Percentiles rank a stretch among this genome's conserved stretches.
These are phyloP conservation scores for Wiebesia pumilae DNA, from an alignment of 1,140 invertebrate genomes.

Conservation along the genomic window DNA sequence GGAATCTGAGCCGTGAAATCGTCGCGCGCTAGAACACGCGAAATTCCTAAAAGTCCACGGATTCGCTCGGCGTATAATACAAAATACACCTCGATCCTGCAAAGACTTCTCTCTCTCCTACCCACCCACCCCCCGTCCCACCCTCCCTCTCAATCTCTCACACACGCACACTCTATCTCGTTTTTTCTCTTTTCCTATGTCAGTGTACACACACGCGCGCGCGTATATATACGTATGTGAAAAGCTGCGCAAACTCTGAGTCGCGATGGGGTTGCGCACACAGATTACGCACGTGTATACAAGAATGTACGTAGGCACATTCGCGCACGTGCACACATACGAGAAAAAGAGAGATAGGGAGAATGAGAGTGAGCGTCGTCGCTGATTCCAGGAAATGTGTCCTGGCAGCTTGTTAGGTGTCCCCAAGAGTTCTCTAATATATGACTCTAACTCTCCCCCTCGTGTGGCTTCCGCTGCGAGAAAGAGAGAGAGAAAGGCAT, in stretches of 20 bases:
- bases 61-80: not conserved
- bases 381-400: slow-evolving; percentile 71
- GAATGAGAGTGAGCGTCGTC: slow-evolving; percentile 35
- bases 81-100: not conserved
- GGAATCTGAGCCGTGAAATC: not conserved
- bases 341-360: slow-evolving; percentile 22
- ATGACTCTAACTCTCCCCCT: slow-evolving; percentile 62
- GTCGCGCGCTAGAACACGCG: not conserved
- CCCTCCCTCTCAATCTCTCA: no score
- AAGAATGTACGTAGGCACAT: not conserved
- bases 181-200: not conserved
- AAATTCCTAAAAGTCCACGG: slow-evolving; percentile 7
- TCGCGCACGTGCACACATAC: not conserved
- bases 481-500: slow-evolving; percentile 22
- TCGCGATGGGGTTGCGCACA: slow-evolving; percentile 4
- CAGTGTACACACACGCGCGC: not conserved
- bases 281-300: not conserved
- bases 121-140: no score
- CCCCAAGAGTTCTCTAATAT: slow-evolving; percentile 71
- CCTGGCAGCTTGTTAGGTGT: slow-evolving; percentile 72
- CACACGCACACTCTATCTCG: not conserved
- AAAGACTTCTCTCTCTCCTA: not conserved
- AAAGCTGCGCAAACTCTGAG: not conserved
- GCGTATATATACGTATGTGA: not conserved
- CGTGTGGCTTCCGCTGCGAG: not conserved